Percentiles rank a stretch among this genome's conserved stretches.
These are phyloP conservation scores for Xiphophorus couchianus DNA, from an alignment of 2,113 vertebrate genomes.

Conservation along the genomic window DNA sequence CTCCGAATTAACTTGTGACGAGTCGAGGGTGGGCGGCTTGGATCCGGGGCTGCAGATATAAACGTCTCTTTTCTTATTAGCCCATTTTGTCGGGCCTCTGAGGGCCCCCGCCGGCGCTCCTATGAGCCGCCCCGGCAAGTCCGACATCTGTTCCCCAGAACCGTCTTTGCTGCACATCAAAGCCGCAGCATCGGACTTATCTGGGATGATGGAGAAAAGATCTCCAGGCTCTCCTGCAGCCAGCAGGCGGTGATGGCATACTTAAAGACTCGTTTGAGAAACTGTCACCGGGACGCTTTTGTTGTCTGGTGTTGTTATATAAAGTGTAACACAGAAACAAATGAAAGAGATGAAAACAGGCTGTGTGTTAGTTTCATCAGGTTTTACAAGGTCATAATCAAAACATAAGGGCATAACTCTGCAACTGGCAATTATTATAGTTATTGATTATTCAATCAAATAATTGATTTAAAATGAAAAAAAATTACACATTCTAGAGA, in stretches of 20 bases:
- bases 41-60: slow-evolving; percentile 40
- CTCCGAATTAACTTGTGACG: slow-evolving; percentile 76
- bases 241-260: slow-evolving; percentile 1
- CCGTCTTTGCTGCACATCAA: slow-evolving; percentile 17
- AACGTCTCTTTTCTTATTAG: slow-evolving; percentile 50
- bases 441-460: no score
- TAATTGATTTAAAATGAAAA: no score
- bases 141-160: slow-evolving; percentile 54
- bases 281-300: slow-evolving; percentile 31
- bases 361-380: slow-evolving; percentile 10
- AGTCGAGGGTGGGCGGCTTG: slow-evolving; percentile 27
- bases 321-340: slow-evolving; percentile 1
- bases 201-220: slow-evolving; percentile 30
- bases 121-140: slow-evolving; percentile 33
- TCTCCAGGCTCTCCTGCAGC: not conserved
- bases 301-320: slow-evolving; percentile 12
- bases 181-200: slow-evolving; percentile 34
- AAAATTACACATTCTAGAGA: no score
- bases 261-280: slow-evolving; percentile 34
- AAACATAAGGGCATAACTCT: not conserved
- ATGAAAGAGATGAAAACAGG: not conserved
- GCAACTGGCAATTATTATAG: no score
- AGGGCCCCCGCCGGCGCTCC: slow-evolving; percentile 22
- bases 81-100: slow-evolving; percentile 40
- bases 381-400: not conserved